phyloP scores from a whole-genome alignment of 2,797 vertebrate genomes.

The Hybognathus amarus region DNA sequence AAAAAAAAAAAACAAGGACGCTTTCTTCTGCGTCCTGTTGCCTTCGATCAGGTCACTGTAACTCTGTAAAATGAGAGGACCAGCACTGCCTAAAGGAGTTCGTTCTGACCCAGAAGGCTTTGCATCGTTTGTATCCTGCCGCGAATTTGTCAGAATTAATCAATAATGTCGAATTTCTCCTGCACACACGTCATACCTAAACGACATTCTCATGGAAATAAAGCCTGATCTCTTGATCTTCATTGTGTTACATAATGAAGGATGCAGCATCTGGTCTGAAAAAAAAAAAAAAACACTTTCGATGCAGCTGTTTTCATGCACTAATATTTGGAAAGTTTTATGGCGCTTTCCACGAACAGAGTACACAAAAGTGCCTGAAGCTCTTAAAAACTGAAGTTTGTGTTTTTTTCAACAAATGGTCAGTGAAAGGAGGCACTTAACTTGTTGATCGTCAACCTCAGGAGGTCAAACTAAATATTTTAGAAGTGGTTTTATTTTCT shows the following conservation, averaged over 20 bases:
- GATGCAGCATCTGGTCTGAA: slow-evolving; percentile 30
- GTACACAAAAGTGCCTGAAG: slow-evolving; percentile 26
- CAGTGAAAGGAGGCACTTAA: slow-evolving; percentile 30
- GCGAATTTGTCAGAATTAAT: slow-evolving; percentile 42
- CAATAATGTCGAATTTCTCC: slow-evolving; percentile 26
- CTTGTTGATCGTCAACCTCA: slow-evolving; percentile 19
- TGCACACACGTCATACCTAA: slow-evolving; percentile 9
- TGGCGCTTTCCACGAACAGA: slow-evolving; percentile 21
- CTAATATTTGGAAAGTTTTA: slow-evolving; percentile 41
- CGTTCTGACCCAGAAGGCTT: slow-evolving; percentile 32
- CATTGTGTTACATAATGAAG: slow-evolving; percentile 38
- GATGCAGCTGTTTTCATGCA: slow-evolving; percentile 42
- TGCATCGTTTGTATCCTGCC: slow-evolving; percentile 20
- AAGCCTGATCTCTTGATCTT: slow-evolving; percentile 25
- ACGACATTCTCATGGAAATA: slow-evolving; percentile 29
- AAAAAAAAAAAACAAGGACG: background rate
- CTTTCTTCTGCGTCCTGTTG: background rate
- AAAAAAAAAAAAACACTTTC: slow-evolving; percentile 12
- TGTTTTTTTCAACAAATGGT: slow-evolving; percentile 27
- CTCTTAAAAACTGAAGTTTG: slow-evolving; percentile 14
- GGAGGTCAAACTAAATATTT: slow-evolving; percentile 10
- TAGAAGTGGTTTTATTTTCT: background rate
- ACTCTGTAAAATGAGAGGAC: slow-evolving; percentile 32
- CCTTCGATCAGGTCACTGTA: slow-evolving; percentile 42
- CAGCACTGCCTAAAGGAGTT: slow-evolving; percentile 7